Percentiles rank a stretch among this genome's conserved stretches.
phyloP scores from a whole-genome alignment of 1,140 invertebrate genomes.

The Oedothorax gibbosus region DNA sequence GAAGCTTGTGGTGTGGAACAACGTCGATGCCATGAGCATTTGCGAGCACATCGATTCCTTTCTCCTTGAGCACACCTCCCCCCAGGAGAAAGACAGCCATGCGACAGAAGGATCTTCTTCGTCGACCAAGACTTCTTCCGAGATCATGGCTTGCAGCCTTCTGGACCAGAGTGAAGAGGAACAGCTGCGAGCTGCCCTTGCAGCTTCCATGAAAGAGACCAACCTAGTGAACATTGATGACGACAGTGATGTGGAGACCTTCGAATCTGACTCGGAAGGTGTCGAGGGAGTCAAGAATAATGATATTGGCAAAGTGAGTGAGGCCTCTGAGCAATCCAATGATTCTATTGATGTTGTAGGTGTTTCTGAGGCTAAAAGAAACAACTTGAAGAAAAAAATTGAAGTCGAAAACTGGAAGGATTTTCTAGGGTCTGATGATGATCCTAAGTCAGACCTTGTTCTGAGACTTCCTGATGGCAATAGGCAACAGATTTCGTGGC shows the following conservation, averaged over 20 bases:
- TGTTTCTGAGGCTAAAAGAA: constrained; percentile 12
- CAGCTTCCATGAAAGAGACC: constrained; percentile 68
- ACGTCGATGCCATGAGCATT: constrained; percentile 71
- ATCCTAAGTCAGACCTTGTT: constrained; percentile 67
- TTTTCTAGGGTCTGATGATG: constrained; percentile 65
- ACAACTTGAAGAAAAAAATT: neutral
- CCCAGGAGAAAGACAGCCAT: neutral
- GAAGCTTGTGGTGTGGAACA: constrained; percentile 73
- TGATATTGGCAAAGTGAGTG: neutral
- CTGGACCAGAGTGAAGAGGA: constrained; percentile 71
- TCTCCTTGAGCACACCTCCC: constrained; percentile 65
- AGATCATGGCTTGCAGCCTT: constrained; percentile 63
- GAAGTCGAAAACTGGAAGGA: constrained; percentile 63
- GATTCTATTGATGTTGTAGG: constrained; percentile 52
- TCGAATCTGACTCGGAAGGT: constrained; percentile 65
- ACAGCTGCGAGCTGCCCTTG: constrained; percentile 71
- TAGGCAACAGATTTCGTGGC: constrained; percentile 68
- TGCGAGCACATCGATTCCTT: constrained; percentile 70
- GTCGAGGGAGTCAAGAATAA: neutral
- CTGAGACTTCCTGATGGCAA: constrained; percentile 70
- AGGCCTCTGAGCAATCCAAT: constrained; percentile 32
- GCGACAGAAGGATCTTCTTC: constrained; percentile 60
- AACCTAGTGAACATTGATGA: constrained; percentile 58
- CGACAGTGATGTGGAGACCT: constrained; percentile 68
- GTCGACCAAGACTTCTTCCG: neutral